Evolutionary conservation across 2,888 invertebrate genomes (phyloP), one percentile per base, ranked within the genome.

Genomic region (Caradrina kadenii): DNA sequence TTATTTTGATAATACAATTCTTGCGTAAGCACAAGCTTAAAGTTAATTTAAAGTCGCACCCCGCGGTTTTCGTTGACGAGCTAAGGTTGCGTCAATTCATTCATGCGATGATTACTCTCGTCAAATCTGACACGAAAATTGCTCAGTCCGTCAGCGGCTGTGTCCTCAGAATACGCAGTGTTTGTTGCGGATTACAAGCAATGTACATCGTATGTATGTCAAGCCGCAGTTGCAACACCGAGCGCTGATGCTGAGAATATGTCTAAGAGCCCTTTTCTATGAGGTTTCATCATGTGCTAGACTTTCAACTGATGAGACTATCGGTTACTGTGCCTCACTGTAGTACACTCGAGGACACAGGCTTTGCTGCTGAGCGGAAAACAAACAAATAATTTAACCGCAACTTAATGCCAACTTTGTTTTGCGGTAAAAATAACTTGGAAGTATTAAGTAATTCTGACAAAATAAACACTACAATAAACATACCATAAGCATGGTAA

Each of bases 251-350:
- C 90, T 85, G 85, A 89, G 91, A 90, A 91, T 89, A 90, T 88
- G 84, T 86, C 89, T 87, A 86, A 89, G 90, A 90, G 93, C 94
- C 95, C 94, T 94, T 94, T 93, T 89, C 93, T 92, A 90, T 72
- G 77, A 76, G 61, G 69, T 84, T 84, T 83, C 84, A 73, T 76
- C 84, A 84, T 35, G 65, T 82, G 68, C 73, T 81, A 81, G 77
- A 81, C 76, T 79, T 81, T 73, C 71, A 81, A 84, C 79, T 76
- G 65, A 79, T 76, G 64, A 72, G 63, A 42, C 72, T 69, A 63
- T 74, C 56, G 54, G 54, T 71, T 76, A 58, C 48, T 63, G 65
- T 66, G 35, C 55, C 55, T 53, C 19, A 58, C 26, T 70, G 49
- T 60, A 56, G 22, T 74, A 69, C 68, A 79, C 10, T 69, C 66